Base-by-base conservation (phyloP, 37 sponge, comb jelly and placozoan species). In the Oopsacas minuta region DNA sequence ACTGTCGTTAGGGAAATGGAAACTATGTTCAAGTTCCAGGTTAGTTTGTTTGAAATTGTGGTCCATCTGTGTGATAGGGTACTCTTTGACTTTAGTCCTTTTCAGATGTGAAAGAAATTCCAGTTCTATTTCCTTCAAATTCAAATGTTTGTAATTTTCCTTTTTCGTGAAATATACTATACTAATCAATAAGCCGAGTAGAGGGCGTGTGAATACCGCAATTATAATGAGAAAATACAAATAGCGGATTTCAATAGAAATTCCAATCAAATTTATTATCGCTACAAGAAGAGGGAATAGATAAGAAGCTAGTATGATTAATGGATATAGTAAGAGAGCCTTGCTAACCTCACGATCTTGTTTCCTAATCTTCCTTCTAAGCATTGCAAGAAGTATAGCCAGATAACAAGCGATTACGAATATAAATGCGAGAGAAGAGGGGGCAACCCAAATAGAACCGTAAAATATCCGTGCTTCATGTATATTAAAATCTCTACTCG, bases 21-120 rank as follows among this genome's bases (percentile, higher is more conserved):
- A 61, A 34, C 75, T 61, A n/a, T 61, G 75, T 34, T 61, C 75
- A 3, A 61, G 22, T 32, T 61, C 28, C 28, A 61, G 75, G 28
- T 25, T 12, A n/a, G 75, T 61, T 61, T 61, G 75, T n/a, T 61
- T 61, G 75, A 61, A 61, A 34, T 61, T 61, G 28, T 61, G 75
- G 22, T 61, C 75, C 75, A 61, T 61, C 75, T 61, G 75, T 20
- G 75, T 61, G 17, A 61, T 12, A 34, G 75, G 75, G 30, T 61
- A 61, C 30, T 61, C 75, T n/a, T 61, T 3, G 5, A 61, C 30
- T 12, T 61, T 61, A 61, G 75, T 61, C 28, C 75, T 61, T 34
- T 61, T 61, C 75, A 61, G 5, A n/a, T 61, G 75, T 5, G 75
- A 61, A 3, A 61, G 75, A 3, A 61, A 61, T 61, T n/a, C 75